Evolutionary conservation across 2,888 invertebrate species (phyloP).

Genomic region (Caradrina clavipalpis): DNA sequence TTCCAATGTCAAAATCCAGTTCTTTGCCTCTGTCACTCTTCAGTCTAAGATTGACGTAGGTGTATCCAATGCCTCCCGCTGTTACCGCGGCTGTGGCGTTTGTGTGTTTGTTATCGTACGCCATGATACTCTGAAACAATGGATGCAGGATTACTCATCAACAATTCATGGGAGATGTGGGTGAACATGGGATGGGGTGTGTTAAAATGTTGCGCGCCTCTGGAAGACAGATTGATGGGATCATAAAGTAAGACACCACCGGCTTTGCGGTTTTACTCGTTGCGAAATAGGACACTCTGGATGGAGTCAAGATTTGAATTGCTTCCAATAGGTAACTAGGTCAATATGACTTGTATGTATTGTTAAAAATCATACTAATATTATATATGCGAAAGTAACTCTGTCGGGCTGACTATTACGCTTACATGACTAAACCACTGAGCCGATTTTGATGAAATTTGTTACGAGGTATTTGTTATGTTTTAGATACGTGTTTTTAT

Average conservation of each 20-base stretch:
- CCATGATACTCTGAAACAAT: conserved; percentile 72
- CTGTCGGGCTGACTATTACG: too few species aligned
- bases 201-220: conserved; percentile 40
- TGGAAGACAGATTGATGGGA: conserved; percentile 39
- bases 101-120: conserved; percentile 69
- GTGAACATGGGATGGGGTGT: conserved; percentile 16
- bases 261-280: conserved; percentile 22
- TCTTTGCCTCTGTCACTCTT: conserved; percentile 70
- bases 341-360: background rate
- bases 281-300: background rate
- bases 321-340: background rate
- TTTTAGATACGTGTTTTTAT: too few species aligned
- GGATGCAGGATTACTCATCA: conserved; percentile 44
- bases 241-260: conserved; percentile 41
- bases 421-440: too few species aligned
- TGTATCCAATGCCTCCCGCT: conserved; percentile 72
- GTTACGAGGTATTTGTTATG: too few species aligned
- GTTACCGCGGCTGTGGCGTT: conserved; percentile 67
- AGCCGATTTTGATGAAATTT: too few species aligned
- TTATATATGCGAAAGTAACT: too few species aligned
- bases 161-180: conserved; percentile 47
- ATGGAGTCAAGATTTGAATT: background rate
- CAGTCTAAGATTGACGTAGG: conserved; percentile 70
- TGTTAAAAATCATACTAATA: background rate
- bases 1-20: conserved; percentile 68